Evolutionary conservation across 1,140 invertebrate genomes (phyloP), one percentile per base, ranked within the genome.

Genomic region (Zaprionus kolodkinae): DNA sequence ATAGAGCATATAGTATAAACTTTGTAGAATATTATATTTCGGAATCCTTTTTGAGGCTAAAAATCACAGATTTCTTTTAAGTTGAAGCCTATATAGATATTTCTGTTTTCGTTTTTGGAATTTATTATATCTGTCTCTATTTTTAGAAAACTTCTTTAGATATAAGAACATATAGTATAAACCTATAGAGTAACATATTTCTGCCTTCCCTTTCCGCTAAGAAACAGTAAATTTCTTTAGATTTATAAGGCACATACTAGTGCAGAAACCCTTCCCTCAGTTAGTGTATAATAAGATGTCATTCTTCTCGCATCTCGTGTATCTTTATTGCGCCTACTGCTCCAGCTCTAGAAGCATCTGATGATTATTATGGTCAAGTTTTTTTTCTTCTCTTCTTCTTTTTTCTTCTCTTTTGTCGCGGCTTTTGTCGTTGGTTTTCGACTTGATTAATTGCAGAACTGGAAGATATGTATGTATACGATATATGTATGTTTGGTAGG

Each of bases 401-500:
- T 35, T 35, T 72, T 55, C 59, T 60, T 48, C 52, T 74, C 66
- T 80, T 69, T 67, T 77, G 64, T 70, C 65, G 60, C 69, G 45
- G 77, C 72, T 64, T 45, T 76, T 72, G 79, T 82, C 60, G 70
- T 67, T 78, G 65, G 76, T 73, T 79, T 70, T 71, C 48, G 54
- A 68, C 68, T 80, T 86, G 79, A 86, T 86, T 86, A 87, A 87
- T 86, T 86, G 72, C 45, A 67, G 74, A 77, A 68, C 52, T 55
- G 21, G 48, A 17, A 60, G 50, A 43, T 30, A 50, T 21, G 30
- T n/a, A n/a, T n/a, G n/a, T n/a, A 12, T 4, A 12, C 38, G n/a
- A n/a, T n/a, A 30, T 30, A 30, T 30, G 27, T 30, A 5, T 30
- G 27, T 3, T 30, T 3, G 27, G 27, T 21, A 21, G 21, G 21